Conservation (phyloP, 2,888 invertebrate genomes). For the Leptinotarsa tumamoca region DNA sequence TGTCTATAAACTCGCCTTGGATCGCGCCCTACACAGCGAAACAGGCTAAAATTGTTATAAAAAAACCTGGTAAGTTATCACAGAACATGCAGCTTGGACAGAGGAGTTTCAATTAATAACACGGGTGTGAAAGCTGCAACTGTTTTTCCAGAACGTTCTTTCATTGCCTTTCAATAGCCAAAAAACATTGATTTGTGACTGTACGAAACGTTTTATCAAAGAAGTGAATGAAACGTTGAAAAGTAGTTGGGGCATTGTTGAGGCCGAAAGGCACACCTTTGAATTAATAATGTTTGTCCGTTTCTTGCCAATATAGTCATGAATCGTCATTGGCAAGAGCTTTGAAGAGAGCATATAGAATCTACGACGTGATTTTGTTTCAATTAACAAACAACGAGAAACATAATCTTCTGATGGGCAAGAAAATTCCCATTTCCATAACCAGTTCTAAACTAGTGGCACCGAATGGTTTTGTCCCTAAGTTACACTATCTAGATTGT, state of each 20-base stretch:
- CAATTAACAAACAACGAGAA: no score
- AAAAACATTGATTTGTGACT: neutral
- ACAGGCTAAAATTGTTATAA: slow-evolving; percentile 68
- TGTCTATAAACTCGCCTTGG: slow-evolving; percentile 69
- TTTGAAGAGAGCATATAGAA: no score
- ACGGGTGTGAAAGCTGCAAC: slow-evolving; percentile 32
- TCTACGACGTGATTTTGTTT: no score
- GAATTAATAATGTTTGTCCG: no score
- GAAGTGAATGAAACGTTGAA: neutral
- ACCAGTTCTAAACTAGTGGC: no score
- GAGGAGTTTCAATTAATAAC: slow-evolving; percentile 58
- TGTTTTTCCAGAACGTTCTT: neutral
- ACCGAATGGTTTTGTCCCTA: no score
- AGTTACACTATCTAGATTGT: no score
- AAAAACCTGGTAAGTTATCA: slow-evolving; percentile 69
- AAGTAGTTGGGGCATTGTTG: neutral
- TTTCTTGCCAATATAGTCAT: no score
- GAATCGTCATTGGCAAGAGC: no score
- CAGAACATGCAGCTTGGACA: slow-evolving; percentile 67
- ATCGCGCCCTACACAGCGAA: slow-evolving; percentile 68
- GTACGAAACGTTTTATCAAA: neutral
- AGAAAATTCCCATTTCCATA: no score
- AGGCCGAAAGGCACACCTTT: no score
- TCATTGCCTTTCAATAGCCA: neutral
- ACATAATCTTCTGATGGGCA: no score